Evolutionary conservation across 2,113 vertebrate species (phyloP).

Genomic region (Neopipo cinnamomea): DNA sequence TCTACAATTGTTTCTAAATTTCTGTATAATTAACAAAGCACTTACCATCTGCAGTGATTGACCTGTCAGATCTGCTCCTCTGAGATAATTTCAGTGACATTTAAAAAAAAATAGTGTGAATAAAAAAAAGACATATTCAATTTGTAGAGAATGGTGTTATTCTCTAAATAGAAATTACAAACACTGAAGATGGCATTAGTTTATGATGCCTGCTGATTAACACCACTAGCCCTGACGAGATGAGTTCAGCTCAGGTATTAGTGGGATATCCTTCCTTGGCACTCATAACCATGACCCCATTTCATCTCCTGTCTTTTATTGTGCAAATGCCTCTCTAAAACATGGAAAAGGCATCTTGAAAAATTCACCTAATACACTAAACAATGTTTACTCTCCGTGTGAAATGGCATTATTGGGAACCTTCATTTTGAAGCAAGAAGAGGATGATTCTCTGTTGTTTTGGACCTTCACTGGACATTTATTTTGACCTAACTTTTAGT

Average conservation of each 20-base stretch:
- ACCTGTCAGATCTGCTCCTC: conserved; percentile 79
- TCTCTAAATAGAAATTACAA: conserved; percentile 67
- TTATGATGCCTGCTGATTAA: conserved; percentile 41
- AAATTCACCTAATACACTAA: background rate
- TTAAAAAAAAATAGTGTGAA: conserved; percentile 64
- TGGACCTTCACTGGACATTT: background rate
- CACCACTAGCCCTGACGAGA: conserved; percentile 24
- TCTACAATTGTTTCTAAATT: conserved; percentile 80
- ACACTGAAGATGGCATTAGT: conserved; percentile 53
- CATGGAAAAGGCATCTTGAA: background rate
- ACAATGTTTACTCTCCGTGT: background rate
- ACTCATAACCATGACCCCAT: background rate
- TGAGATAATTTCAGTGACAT: conserved; percentile 78
- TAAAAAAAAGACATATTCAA: conserved; percentile 72
- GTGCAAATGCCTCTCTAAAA: conserved; percentile 33
- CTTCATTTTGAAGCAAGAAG: background rate
- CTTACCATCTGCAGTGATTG: conserved; percentile 79
- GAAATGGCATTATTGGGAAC: background rate
- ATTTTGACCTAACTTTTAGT: background rate
- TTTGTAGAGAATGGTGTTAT: conserved; percentile 61
- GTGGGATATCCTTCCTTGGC: background rate
- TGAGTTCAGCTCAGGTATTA: conserved; percentile 29
- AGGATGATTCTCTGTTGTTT: background rate
- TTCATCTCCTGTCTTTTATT: background rate
- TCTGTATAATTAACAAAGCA: conserved; percentile 82